A percentile compares a stretch with the other conserved stretches of the same genome.
phyloP scores from a whole-genome alignment of 2,113 vertebrate genomes.

The Pluvialis apricaria region DNA sequence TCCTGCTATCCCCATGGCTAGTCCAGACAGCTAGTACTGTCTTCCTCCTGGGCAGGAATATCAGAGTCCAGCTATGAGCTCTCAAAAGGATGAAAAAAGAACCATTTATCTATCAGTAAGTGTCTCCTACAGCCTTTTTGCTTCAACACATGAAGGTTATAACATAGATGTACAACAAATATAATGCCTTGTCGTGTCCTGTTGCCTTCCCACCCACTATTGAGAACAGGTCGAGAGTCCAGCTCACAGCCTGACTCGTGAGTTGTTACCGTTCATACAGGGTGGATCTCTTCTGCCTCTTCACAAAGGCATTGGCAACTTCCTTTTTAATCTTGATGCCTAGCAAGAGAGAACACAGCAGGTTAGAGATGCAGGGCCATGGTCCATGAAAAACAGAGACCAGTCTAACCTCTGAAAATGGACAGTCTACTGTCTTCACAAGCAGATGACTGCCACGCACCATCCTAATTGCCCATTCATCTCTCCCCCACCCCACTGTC shows the following conservation, averaged over 20 bases:
- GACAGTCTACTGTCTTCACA: background rate
- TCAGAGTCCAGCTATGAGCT: background rate
- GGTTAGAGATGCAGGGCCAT: background rate
- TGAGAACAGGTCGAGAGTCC: background rate
- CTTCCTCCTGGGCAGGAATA: background rate
- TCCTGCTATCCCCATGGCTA: background rate
- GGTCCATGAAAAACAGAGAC: background rate
- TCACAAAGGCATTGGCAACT: slow-evolving; percentile 60
- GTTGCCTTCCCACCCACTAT: background rate
- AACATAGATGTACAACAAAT: background rate
- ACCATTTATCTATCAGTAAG: background rate
- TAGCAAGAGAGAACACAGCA: background rate
- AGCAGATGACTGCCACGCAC: background rate
- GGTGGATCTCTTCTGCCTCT: slow-evolving; percentile 57
- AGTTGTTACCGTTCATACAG: slow-evolving; percentile 55
- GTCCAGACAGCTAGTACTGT: background rate
- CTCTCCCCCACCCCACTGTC: background rate
- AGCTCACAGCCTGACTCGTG: background rate
- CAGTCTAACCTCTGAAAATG: background rate
- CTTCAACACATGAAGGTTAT: background rate
- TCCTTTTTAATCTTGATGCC: slow-evolving; percentile 52
- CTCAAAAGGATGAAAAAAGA: background rate
- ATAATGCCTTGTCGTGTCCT: background rate
- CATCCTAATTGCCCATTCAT: accelerated
- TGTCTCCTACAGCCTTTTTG: background rate